phyloP scores from a whole-genome alignment of 2,888 invertebrate species.

The Patella caerulea region DNA sequence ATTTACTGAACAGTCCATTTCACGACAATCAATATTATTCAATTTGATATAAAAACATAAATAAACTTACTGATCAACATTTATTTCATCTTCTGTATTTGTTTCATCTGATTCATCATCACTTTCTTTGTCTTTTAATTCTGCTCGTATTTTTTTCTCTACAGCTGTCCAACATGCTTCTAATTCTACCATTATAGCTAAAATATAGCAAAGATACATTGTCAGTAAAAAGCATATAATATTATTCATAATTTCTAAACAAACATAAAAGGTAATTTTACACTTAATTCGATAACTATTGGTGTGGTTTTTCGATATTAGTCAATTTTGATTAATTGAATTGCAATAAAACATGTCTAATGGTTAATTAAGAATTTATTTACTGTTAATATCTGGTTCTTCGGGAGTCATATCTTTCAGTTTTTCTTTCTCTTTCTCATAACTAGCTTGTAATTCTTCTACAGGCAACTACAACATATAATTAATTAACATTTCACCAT shows the following conservation, averaged over 20 bases:
- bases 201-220: not conserved
- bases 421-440: constrained; percentile 77
- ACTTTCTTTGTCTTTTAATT: constrained; percentile 27
- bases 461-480: constrained; percentile 71
- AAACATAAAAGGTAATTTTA: too few species aligned
- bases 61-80: not conserved
- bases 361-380: not conserved
- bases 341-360: too few species aligned
- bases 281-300: too few species aligned
- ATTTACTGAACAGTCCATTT: too few species aligned
- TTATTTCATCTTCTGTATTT: constrained; percentile 9
- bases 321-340: too few species aligned
- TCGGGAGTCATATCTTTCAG: constrained; percentile 76
- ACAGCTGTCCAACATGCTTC: constrained; percentile 49
- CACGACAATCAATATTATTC: not conserved
- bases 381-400: constrained; percentile 20
- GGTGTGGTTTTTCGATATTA: too few species aligned
- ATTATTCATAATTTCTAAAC: too few species aligned
- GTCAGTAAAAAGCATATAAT: too few species aligned
- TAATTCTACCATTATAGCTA: constrained; percentile 31
- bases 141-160: constrained; percentile 35
- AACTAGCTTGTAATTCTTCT: constrained; percentile 76
- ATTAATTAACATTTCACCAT: not conserved
- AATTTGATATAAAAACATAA: not conserved
- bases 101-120: constrained; percentile 13